phyloP scores from a whole-genome alignment of 2,797 vertebrate species.

The Neostethus bicornis region DNA sequence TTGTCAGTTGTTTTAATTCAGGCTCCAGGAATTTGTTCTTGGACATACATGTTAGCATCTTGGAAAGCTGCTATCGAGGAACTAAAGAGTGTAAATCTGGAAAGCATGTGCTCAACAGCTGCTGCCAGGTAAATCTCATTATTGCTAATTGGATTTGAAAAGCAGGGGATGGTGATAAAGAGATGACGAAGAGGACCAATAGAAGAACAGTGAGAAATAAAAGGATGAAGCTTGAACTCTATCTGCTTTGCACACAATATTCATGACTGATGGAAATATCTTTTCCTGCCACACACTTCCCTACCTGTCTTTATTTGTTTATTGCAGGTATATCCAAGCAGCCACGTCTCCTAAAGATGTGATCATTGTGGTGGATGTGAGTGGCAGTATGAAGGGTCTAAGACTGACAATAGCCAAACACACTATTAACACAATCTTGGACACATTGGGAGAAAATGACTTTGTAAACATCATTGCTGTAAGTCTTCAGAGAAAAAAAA shows the following conservation, averaged over 20 bases:
- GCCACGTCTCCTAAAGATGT: slow-evolving; percentile 97
- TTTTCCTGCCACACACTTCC: not conserved
- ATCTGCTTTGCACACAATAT: not conserved
- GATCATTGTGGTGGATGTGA: slow-evolving; percentile 91
- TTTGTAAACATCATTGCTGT: slow-evolving; percentile 96
- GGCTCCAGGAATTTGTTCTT: slow-evolving; percentile 13
- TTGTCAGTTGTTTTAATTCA: not conserved
- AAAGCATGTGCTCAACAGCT: slow-evolving; percentile 18
- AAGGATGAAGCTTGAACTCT: slow-evolving; percentile 53
- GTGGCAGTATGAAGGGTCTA: slow-evolving; percentile 97
- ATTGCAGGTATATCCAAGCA: slow-evolving; percentile 93
- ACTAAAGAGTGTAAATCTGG: not conserved
- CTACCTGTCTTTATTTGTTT: slow-evolving; percentile 4
- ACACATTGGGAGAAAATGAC: slow-evolving; percentile 95
- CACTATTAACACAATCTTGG: slow-evolving; percentile 91
- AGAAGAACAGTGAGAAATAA: slow-evolving; percentile 49
- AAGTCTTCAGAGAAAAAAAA: slow-evolving; percentile 38
- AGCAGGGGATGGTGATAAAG: slow-evolving; percentile 47
- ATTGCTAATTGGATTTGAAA: slow-evolving; percentile 58
- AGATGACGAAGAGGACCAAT: slow-evolving; percentile 40
- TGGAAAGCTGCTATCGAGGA: slow-evolving; percentile 12
- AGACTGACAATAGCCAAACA: slow-evolving; percentile 94
- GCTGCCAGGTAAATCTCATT: slow-evolving; percentile 51
- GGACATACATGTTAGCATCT: slow-evolving; percentile 7
- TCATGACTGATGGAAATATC: not conserved